These are phyloP conservation scores for Thermophis baileyi DNA, from an alignment of 2,113 vertebrate genomes.

Conservation along the genomic window DNA sequence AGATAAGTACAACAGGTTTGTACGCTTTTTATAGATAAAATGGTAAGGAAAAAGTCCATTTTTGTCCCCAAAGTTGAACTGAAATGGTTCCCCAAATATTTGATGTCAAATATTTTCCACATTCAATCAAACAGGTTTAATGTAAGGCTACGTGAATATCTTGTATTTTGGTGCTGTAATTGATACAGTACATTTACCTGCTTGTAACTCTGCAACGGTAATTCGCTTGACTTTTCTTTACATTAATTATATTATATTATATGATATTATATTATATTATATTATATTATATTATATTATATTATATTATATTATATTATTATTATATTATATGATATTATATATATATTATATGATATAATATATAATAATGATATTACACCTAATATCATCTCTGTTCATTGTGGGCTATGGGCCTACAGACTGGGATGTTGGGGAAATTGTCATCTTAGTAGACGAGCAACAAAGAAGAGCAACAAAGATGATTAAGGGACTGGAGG, in stretches of 20 bases:
- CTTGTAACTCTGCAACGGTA: background rate
- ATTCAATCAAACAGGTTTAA: background rate
- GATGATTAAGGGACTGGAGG: background rate
- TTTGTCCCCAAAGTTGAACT: background rate
- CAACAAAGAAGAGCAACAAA: too few relatives aligned
- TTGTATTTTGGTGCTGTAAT: background rate
- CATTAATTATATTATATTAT: too few relatives aligned
- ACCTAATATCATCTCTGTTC: background rate
- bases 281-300: too few relatives aligned
- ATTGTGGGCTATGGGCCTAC: background rate
- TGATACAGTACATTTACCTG: background rate
- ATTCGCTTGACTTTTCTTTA: background rate
- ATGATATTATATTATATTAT: too few relatives aligned
- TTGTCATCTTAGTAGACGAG: background rate
- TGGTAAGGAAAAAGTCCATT: background rate
- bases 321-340: too few relatives aligned
- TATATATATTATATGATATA: too few relatives aligned
- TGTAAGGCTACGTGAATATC: background rate
- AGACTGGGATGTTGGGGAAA: background rate
- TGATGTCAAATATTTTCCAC: background rate
- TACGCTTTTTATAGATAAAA: background rate
- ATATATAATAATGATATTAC: too few relatives aligned
- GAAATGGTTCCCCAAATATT: background rate
- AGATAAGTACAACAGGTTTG: background rate
- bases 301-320: too few relatives aligned